phyloP scores from a whole-genome alignment of 2,113 vertebrate genomes.

The Pithys albifrons region DNA sequence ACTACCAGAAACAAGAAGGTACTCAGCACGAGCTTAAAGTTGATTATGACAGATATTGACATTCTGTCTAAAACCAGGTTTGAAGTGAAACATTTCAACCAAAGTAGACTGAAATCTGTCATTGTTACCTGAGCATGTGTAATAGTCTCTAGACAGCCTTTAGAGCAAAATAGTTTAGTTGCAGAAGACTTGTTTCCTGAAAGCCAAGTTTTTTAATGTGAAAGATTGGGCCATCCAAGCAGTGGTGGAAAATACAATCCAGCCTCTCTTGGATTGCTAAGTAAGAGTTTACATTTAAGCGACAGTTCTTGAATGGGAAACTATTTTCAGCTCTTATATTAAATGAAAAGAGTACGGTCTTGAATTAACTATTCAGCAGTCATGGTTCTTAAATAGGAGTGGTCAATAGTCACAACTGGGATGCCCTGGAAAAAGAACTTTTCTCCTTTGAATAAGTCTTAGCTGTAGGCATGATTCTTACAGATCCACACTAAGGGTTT shows the following conservation, averaged over 20 bases:
- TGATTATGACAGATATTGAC: conserved; percentile 32
- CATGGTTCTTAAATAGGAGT: not conserved
- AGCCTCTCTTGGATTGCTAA: not conserved
- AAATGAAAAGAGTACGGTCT: not conserved
- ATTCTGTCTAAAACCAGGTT: conserved; percentile 24
- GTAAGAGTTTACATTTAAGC: not conserved
- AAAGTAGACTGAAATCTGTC: conserved; percentile 8
- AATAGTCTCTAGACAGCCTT: conserved; percentile 10
- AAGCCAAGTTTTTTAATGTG: not conserved
- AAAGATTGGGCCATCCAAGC: not conserved
- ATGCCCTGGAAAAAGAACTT: not conserved
- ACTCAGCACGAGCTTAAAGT: not conserved
- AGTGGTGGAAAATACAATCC: not conserved
- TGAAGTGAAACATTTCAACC: conserved; percentile 22
- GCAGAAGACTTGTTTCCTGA: not conserved
- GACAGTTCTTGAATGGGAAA: not conserved
- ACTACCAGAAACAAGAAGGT: not conserved
- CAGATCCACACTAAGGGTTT: not conserved
- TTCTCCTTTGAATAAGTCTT: not conserved
- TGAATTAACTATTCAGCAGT: not conserved
- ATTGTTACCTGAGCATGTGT: conserved; percentile 22
- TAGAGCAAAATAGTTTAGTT: not conserved
- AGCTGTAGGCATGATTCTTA: not conserved
- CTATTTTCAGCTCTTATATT: not conserved
- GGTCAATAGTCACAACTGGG: not conserved